Evolutionary conservation across 2,113 vertebrate genomes (phyloP), one percentile per base, ranked within the genome.

Genomic region (Mola mola): DNA sequence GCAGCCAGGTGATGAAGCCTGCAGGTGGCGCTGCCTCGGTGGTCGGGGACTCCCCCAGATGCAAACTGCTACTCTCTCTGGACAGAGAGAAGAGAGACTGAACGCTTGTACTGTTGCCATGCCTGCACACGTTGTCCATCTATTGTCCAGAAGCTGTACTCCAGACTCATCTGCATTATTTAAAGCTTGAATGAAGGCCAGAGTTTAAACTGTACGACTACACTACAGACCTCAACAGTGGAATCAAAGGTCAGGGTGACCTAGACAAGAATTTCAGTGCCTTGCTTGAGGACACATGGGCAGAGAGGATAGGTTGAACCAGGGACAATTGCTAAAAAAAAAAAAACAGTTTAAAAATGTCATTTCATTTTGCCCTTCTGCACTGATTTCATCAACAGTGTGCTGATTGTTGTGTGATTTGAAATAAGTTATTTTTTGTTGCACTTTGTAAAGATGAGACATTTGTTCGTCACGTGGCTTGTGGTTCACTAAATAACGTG

Each of bases 1-100:
- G 1, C 46, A 17, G 29, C 29, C 68, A 7, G n/a, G 9, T 1
- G 3, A 10, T 19, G 0, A 69, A 81, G 37, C 8, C 48, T 5
- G 29, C 36, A 6, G 50, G 4, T 0, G 52, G 67, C 55, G 12
- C 60, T 17, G 5, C 62, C 5, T 26, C 16, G 6, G 42, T 57
- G 31, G 62, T 33, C 0, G 72, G 47, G 19, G 81, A 77, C 59
- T 92, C 89, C 1, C 83, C 88, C 5, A 76, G 59, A 61, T 57
- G 31, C 49, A 92, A 90, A 49, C 80, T 74, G 0, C 42, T 84
- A 3, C 37, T 86, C 6, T 77, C 34, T 6, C 37, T 80, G 17
- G 88, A 91, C 34, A 69, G 90, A 77, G 91, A 92, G 59, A 94
- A 94, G 72, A 92, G 82, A 20, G 92, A 93, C 70, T 93, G 59